Evolutionary conservation across 2,113 vertebrate genomes (phyloP).

Genomic region (Rostratula benghalensis): DNA sequence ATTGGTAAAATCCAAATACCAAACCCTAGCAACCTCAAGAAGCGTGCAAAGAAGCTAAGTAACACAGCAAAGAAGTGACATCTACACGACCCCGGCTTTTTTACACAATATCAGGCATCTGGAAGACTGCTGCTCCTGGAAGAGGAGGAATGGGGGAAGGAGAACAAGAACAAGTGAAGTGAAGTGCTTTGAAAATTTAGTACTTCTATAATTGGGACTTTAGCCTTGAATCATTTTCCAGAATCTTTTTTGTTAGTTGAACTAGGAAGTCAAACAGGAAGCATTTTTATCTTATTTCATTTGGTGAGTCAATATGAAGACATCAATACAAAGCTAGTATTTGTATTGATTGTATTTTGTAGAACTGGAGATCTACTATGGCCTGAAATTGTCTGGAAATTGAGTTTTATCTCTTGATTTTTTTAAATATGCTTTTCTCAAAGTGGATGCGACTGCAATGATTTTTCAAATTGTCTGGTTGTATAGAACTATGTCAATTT

Average conservation of each 20-base stretch:
- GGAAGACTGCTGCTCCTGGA: neutral
- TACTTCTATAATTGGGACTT: neutral
- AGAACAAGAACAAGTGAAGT: neutral
- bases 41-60: conserved; percentile 36
- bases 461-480: neutral
- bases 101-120: conserved; percentile 75
- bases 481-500: neutral
- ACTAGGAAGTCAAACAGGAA: neutral
- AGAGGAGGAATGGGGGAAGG: neutral
- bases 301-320: neutral
- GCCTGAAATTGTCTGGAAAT: neutral
- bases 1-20: conserved; percentile 81
- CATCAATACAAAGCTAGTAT: neutral
- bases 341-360: too few relatives aligned
- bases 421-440: neutral
- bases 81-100: conserved; percentile 74
- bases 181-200: neutral
- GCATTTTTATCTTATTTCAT: neutral
- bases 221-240: neutral
- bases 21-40: conserved; percentile 80
- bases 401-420: neutral
- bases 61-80: conserved; percentile 68
- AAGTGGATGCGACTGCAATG: neutral
- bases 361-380: neutral
- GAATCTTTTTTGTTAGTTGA: neutral